Conservation (phyloP, 1,140 invertebrate genomes). For the Drosophila sp. region DNA sequence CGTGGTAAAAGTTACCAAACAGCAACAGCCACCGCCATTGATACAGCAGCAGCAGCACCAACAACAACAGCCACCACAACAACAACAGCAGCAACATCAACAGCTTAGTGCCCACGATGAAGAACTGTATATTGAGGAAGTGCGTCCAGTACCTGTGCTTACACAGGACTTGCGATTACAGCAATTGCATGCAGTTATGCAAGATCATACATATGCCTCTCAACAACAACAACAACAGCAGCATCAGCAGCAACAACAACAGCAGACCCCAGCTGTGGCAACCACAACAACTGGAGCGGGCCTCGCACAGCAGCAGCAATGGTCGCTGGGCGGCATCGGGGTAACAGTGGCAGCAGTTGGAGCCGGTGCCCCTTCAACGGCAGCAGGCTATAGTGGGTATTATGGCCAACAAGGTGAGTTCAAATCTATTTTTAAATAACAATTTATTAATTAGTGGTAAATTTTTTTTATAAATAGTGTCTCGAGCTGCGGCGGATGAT, state of each 20-base stretch:
- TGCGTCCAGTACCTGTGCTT: slow-evolving; percentile 77
- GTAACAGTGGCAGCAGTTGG: slow-evolving; percentile 49
- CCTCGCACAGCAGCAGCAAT: slow-evolving; percentile 63
- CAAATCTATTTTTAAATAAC: neutral
- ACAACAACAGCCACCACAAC: slow-evolving; percentile 37
- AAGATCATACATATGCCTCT: slow-evolving; percentile 92
- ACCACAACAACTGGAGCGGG: slow-evolving; percentile 13
- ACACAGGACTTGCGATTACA: slow-evolving; percentile 84
- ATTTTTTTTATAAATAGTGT: slow-evolving; percentile 45
- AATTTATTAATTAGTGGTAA: neutral
- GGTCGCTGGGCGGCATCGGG: slow-evolving; percentile 78
- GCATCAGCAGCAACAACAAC: slow-evolving; percentile 34
- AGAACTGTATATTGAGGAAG: slow-evolving; percentile 82
- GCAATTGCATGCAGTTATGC: slow-evolving; percentile 86
- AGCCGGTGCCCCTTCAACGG: slow-evolving; percentile 23
- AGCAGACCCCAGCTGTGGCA: slow-evolving; percentile 11
- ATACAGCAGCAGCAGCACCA: slow-evolving; percentile 12
- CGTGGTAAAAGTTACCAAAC: slow-evolving; percentile 22
- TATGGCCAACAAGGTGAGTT: slow-evolving; percentile 73
- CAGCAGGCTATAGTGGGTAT: slow-evolving; percentile 40
- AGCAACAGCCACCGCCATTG: slow-evolving; percentile 6
- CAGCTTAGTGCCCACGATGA: slow-evolving; percentile 66
- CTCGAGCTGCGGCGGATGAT: slow-evolving; percentile 83
- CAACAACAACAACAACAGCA: slow-evolving; percentile 84
- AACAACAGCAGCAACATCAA: slow-evolving; percentile 43